Evolutionary conservation across 2,797 vertebrate genomes (phyloP), one percentile per base, ranked within the genome.

Genomic region (Lepilemur septentrionalis): DNA sequence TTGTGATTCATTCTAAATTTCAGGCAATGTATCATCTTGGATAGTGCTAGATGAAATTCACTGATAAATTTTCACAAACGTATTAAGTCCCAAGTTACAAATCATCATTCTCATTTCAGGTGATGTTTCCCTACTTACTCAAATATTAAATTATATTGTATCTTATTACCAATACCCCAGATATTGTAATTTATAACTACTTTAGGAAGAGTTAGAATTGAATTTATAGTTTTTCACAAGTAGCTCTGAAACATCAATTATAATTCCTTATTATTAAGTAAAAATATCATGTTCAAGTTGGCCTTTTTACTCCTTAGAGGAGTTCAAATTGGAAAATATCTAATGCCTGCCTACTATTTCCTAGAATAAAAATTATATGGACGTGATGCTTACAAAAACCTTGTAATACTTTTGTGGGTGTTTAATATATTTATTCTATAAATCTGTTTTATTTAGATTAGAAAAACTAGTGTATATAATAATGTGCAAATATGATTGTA

Each of bases 61-160:
- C 55, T 94, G 92, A 97, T 97, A 97, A 97, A 97, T 82, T 95
- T 93, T 97, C 67, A 95, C 97, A 94, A 94, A 94, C 95, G 63
- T 97, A 94, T 97, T 97, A 90, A 83, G 46, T 86, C 61, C 93
- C 73, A 80, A 97, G 84, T 94, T 86, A 88, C 87, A 97, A 94
- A 97, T 96, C 86, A 96, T 86, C 35, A 41, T 88, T 95, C 73
- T 97, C 85, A 94, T 76, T 97, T 97, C 72, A 65, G 89, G 81
- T 89, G 91, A 97, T 91, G 69, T 89, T 97, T 97, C 95, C 80
- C 80, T 70, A 50, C 88, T 95, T 97, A 93, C 89, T 96, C 95
- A 97, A 95, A 86, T 80, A 84, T 89, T 91, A 18, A 97, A 95
- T 85, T 87, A 65, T 32, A 70, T 82, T 87, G 70, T 78, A 83